Evolutionary conservation across 2,113 vertebrate genomes (phyloP), one percentile per base, ranked within the genome.

Genomic region (Dicerorhinus sumatrensis): DNA sequence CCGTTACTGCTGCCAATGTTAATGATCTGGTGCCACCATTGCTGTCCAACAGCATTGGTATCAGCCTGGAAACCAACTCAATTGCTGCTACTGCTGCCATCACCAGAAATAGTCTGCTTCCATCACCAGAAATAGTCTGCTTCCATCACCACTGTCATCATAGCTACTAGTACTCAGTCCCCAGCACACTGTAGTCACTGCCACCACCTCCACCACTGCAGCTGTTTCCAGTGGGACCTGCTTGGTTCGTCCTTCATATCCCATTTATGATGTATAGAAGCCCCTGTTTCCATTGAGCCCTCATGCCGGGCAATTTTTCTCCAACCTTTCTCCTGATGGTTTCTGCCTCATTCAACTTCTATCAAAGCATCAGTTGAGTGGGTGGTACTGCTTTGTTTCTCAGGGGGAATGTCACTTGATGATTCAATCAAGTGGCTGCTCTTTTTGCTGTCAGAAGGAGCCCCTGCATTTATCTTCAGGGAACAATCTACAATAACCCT

Each of bases 391-490:
- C 89, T 92, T 91, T 92, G 21, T 77, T 95, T 94, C 86, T 97
- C 89, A 91, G 42, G 48, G 87, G 36, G 51, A 93, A 96, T 96
- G 95, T 85, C 95, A 96, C 56, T 87, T 82, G 89, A 81, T 95
- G 93, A 93, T 88, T 98, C 86, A 93, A 6, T 97, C 96, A 96
- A 94, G 63, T 70, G 75, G 23, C 25, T 96, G 89, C 63, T 96
- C 89, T 69, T 96, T 96, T 92, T 93, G 63, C 97, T 96, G 95
- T 98, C 95, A 97, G 69, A 94, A 90, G 87, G 73, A 94, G 58
- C 96, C 62, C 97, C 97, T 96, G 89, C 91, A 89, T 96, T 94
- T 89, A 27, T 86, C 81, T 91, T 87, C 54, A 58, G 82, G 82
- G 91, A 94, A 75, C 72, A 91, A 48, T 96, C 77, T 70, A 58